Evolutionary conservation across 2,113 vertebrate genomes (phyloP), one percentile per base, ranked within the genome.

Genomic region (Clarias magur): DNA sequence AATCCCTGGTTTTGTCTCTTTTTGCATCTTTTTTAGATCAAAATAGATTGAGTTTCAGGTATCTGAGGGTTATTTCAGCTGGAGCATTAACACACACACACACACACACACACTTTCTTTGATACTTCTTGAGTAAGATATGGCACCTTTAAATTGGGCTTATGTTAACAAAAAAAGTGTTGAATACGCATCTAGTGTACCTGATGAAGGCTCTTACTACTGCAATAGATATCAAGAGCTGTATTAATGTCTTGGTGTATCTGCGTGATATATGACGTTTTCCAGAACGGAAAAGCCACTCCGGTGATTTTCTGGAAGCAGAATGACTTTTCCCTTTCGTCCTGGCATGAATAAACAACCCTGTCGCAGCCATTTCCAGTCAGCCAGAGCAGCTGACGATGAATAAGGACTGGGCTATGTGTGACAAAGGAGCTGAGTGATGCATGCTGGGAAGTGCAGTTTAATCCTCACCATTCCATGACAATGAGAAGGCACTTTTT

Each of bases 401-500:
- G 80, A 87, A 59, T 78, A 48, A 59, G 3, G 19, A 38, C 80
- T 78, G 60, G 1, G 86, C 34, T 57, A 87, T 79, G 81, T 17
- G 9, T 83, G 75, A 25, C 19, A 25, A 54, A 21, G 34, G n/a
- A 38, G 23, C 38, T 73, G 73, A 27, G 54, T 19, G 27, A 60
- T 68, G 85, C 81, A 85, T 86, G 70, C 82, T 86, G 76, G 62
- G 70, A 84, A 79, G 42, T 25, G 53, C 42, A 25, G 79, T 70
- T 34, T 3, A 60, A 84, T 3, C 34, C 93, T 92, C 73, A 99
- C 98, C 98, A 99, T 93, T 99, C 98, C 98, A 99, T 99, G 93
- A 99, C 91, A 86, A 99, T 98, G 90, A 99, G 97, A 85, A 99
- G 96, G 79, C 98, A 99, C 87, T 98, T 97, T 92, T 97, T 99